Evolutionary conservation across 2,113 vertebrate genomes (phyloP).

Genomic region (Zosterops lateralis): DNA sequence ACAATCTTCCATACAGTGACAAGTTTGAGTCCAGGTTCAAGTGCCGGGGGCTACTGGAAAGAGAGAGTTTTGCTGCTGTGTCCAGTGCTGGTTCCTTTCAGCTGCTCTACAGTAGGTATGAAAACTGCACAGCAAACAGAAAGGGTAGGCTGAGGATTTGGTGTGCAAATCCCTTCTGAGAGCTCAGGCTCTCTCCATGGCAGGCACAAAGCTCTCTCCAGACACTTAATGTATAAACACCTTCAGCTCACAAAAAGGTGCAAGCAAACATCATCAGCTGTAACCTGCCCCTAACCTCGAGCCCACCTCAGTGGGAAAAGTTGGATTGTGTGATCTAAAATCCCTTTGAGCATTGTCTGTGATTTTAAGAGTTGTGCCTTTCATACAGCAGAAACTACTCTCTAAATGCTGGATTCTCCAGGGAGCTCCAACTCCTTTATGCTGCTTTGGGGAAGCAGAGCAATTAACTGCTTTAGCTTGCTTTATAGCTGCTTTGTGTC

Average conservation of each 20-base stretch:
- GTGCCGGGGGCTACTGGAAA: not conserved
- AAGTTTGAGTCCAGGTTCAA: not conserved
- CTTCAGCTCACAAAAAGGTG: not conserved
- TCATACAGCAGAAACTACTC: not conserved
- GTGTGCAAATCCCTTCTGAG: not conserved
- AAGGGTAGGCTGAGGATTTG: not conserved
- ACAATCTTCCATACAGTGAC: rapidly evolving
- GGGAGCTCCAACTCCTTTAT: not conserved
- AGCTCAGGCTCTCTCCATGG: not conserved
- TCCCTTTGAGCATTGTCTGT: not conserved
- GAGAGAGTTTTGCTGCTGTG: not conserved
- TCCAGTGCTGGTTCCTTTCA: not conserved
- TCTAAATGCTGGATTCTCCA: not conserved
- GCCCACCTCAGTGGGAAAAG: not conserved
- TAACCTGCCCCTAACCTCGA: not conserved
- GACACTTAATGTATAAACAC: not conserved
- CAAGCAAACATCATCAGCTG: not conserved
- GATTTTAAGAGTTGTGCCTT: not conserved
- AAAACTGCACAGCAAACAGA: not conserved
- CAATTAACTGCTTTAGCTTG: constrained; percentile 10
- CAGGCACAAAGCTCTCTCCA: not conserved
- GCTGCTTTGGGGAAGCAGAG: not conserved
- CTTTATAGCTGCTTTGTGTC: not conserved
- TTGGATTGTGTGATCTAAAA: not conserved
- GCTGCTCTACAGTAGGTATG: not conserved